phyloP scores from a whole-genome alignment of 2,888 invertebrate species.

The Drosophila meridiana region DNA sequence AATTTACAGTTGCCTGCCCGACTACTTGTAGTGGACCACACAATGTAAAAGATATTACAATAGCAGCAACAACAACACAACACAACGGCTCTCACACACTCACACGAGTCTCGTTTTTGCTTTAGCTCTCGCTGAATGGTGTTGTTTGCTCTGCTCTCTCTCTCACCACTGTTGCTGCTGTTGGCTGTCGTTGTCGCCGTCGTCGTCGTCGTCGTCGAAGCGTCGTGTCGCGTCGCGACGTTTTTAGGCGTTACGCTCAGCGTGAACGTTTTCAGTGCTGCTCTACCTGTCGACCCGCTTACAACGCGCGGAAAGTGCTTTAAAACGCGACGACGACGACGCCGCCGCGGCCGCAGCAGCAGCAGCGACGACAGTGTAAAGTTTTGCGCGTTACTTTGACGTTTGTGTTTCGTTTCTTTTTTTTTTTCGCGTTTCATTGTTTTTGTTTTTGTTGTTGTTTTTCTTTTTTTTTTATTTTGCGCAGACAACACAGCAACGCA shows the following conservation, averaged over 20 bases:
- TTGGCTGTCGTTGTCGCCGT: slow-evolving; percentile 10
- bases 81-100: slow-evolving; percentile 27
- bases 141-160: slow-evolving; percentile 21
- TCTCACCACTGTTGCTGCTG: slow-evolving; percentile 16
- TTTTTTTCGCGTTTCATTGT: slow-evolving; percentile 20
- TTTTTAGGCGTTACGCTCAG: slow-evolving; percentile 49
- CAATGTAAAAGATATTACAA: slow-evolving; percentile 59
- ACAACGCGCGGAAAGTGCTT: slow-evolving; percentile 64
- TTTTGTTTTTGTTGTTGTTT: slow-evolving; percentile 27
- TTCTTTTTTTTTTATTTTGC: slow-evolving; percentile 37
- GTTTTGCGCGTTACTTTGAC: slow-evolving; percentile 61
- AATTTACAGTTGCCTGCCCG: slow-evolving; percentile 53
- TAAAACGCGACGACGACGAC: slow-evolving; percentile 57
- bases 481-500: slow-evolving; percentile 52
- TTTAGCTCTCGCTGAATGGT: slow-evolving; percentile 21
- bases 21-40: slow-evolving; percentile 41
- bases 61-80: slow-evolving; percentile 33
- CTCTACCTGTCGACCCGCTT: slow-evolving; percentile 80
- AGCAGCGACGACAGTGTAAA: slow-evolving; percentile 61
- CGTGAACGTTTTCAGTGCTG: slow-evolving; percentile 65
- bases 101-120: slow-evolving; percentile 2
- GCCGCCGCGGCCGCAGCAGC: slow-evolving; percentile 55
- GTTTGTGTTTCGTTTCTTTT: slow-evolving; percentile 37
- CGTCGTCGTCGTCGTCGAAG: slow-evolving; percentile 8
- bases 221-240: slow-evolving; percentile 26